Conservation (phyloP, 2,888 invertebrate genomes). For the Mongoloraphidia duomilia region DNA sequence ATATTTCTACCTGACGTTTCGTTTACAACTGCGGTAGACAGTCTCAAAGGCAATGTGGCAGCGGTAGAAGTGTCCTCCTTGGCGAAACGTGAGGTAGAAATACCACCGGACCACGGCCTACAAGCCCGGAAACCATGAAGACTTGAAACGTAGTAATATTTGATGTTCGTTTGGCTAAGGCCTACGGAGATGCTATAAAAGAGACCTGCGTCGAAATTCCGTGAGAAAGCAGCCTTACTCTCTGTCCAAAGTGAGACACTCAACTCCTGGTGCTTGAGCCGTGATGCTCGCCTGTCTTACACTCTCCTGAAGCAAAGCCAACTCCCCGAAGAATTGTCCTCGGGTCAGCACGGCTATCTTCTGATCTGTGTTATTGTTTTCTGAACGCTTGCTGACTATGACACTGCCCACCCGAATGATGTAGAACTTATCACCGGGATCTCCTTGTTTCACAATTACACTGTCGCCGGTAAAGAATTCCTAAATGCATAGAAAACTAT, state of each 20-base stretch:
- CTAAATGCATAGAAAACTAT: slow-evolving; percentile 25
- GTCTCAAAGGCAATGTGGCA: no score
- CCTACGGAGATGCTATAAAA: no score
- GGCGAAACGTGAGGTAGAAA: no score
- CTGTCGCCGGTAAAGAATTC: slow-evolving; percentile 70
- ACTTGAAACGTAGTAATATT: no score
- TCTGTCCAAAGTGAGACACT: slow-evolving; percentile 77
- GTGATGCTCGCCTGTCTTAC: slow-evolving; percentile 78
- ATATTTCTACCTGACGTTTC: no score
- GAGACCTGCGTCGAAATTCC: no score
- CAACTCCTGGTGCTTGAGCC: slow-evolving; percentile 67
- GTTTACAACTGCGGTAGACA: no score
- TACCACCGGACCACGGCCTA: no score
- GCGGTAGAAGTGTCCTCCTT: no score
- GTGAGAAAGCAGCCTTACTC: slow-evolving; percentile 38
- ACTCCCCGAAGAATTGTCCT: slow-evolving; percentile 82
- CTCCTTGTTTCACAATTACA: slow-evolving; percentile 72
- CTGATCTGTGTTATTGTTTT: slow-evolving; percentile 25
- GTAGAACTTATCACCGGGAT: slow-evolving; percentile 78
- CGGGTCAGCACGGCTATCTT: slow-evolving; percentile 50
- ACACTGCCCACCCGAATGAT: slow-evolving; percentile 78
- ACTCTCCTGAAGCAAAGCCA: slow-evolving; percentile 73
- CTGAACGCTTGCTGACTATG: slow-evolving; percentile 47
- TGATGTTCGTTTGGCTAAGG: no score
- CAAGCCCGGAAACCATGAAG: no score